Evolutionary conservation across 2,888 invertebrate species (phyloP).

Genomic region (Escarpia spicata): DNA sequence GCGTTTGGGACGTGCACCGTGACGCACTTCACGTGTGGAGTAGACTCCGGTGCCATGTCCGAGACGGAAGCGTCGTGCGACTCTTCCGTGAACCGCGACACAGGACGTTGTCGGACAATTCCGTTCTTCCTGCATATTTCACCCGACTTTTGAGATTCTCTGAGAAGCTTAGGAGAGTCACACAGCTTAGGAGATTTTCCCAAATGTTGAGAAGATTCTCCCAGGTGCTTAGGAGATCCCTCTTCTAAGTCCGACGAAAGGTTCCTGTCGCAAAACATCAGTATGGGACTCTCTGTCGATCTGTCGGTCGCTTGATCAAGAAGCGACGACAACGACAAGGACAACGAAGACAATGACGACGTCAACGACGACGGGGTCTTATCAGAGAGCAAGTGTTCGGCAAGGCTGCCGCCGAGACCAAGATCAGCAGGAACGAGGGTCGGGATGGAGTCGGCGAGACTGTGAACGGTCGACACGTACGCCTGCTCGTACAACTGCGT

Average conservation of each 20-base stretch:
- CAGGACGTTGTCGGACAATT: neutral
- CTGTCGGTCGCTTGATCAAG: neutral
- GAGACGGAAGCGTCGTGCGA: neutral
- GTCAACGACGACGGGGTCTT: neutral
- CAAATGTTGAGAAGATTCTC: neutral
- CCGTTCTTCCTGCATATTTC: neutral
- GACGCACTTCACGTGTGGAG: conserved; percentile 21
- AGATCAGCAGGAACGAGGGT: conserved; percentile 38
- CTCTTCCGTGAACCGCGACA: neutral
- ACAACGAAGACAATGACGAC: neutral
- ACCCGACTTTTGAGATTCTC: neutral
- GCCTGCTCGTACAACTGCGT: conserved; percentile 48
- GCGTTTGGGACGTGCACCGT: conserved; percentile 30
- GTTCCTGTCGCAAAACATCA: neutral
- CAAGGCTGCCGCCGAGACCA: conserved; percentile 30
- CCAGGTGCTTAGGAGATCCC: neutral
- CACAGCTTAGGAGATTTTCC: neutral
- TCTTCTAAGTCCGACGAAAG: conserved; percentile 6
- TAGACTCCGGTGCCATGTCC: conserved; percentile 14
- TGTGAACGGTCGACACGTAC: conserved; percentile 34
- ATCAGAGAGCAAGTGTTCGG: neutral
- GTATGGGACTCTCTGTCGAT: neutral
- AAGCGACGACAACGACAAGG: neutral
- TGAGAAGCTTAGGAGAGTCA: neutral
- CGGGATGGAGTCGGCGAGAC: conserved; percentile 33